Evolutionary conservation across 2,888 invertebrate genomes (phyloP).

Genomic region (Tuta absoluta): DNA sequence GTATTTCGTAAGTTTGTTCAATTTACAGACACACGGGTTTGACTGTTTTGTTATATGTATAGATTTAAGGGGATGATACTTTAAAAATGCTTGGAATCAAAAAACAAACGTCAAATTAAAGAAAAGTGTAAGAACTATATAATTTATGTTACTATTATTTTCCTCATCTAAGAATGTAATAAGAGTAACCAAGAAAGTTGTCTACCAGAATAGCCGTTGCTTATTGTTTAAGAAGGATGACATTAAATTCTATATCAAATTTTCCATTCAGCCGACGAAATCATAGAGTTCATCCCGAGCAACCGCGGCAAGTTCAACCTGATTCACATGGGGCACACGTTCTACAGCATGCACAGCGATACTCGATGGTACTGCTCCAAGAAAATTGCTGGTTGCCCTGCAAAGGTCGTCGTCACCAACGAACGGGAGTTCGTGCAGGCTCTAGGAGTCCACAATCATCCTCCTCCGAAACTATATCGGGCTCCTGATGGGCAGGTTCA

Average conservation of each 20-base stretch:
- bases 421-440: background rate
- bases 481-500: background rate
- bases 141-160: too few species aligned
- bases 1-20: too few species aligned
- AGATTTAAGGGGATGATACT: too few species aligned
- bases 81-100: too few species aligned
- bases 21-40: too few species aligned
- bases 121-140: too few species aligned
- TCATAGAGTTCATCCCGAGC: slow-evolving; percentile 8
- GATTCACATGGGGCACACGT: slow-evolving; percentile 11
- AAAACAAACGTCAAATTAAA: too few species aligned
- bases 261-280: background rate
- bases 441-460: background rate
- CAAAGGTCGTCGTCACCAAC: slow-evolving; percentile 33
- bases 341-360: slow-evolving; percentile 42
- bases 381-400: slow-evolving; percentile 46
- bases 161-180: too few species aligned
- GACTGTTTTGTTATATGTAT: too few species aligned
- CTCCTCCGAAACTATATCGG: background rate
- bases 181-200: too few species aligned
- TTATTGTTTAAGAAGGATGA: background rate
- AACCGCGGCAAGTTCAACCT: background rate
- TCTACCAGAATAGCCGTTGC: background rate
- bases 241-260: background rate
- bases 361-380: slow-evolving; percentile 56